phyloP scores from a whole-genome alignment of 1,140 invertebrate species.

The Hycleus phaleratus region DNA sequence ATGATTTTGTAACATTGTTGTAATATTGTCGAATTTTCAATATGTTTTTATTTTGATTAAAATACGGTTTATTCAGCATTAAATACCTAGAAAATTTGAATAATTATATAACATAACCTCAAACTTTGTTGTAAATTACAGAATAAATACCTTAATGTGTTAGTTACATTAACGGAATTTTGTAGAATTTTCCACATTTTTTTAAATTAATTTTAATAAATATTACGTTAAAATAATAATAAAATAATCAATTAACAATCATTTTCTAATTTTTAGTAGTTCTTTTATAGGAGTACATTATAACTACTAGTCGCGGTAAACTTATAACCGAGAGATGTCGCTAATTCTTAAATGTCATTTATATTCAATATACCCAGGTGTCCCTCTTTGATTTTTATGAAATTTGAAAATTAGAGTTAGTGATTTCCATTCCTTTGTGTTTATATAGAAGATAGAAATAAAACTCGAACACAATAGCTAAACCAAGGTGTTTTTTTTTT shows the following conservation, averaged over 20 bases:
- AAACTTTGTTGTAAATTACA: not conserved
- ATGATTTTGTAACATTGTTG: not conserved
- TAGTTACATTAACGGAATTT: not conserved
- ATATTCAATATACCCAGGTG: no score
- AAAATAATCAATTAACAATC: no score
- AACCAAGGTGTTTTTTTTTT: no score
- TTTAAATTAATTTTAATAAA: not conserved
- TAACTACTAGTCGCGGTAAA: no score
- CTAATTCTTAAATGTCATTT: no score
- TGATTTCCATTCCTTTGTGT: no score
- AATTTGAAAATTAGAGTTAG: no score
- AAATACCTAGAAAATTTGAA: not conserved
- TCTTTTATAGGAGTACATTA: not conserved
- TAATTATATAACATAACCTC: conserved; percentile 5
- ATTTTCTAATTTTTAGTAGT: not conserved
- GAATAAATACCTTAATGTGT: not conserved
- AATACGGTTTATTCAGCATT: conserved; percentile 1
- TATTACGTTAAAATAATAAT: not conserved
- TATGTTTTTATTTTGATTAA: not conserved
- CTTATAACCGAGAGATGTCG: no score
- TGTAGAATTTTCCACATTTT: conserved; percentile 9
- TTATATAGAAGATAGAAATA: no score
- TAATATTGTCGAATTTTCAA: not conserved
- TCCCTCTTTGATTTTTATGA: no score
- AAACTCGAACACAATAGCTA: no score